phyloP scores from a whole-genome alignment of 2,113 vertebrate species.

The Centropus bengalensis region DNA sequence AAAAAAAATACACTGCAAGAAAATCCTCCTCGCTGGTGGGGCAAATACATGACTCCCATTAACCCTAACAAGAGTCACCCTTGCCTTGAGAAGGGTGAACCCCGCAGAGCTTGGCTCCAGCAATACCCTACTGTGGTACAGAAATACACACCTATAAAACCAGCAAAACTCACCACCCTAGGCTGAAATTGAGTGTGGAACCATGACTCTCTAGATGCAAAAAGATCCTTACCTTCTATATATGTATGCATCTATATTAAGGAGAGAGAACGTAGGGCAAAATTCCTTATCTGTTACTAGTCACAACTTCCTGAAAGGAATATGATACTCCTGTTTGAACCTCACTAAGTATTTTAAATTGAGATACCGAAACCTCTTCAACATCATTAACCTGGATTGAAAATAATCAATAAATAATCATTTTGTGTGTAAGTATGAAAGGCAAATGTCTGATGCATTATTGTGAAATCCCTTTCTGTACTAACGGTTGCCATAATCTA shows the following conservation, averaged over 20 bases:
- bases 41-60: not conserved
- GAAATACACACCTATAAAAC: not conserved
- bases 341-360: not conserved
- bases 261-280: not conserved
- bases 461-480: conserved; percentile 61
- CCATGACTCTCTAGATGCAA: not conserved
- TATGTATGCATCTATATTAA: not conserved
- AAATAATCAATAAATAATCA: conserved; percentile 73
- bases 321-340: not conserved
- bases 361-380: conserved; percentile 50
- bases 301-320: conserved; percentile 16
- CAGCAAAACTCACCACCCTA: not conserved
- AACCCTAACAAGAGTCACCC: not conserved
- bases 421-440: conserved; percentile 59
- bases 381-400: conserved; percentile 46
- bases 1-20: not conserved
- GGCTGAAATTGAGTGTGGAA: not conserved
- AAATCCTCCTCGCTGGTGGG: not conserved
- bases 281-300: not conserved
- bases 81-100: not conserved
- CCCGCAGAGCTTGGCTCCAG: not conserved
- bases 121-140: not conserved
- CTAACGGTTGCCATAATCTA: conserved; percentile 64
- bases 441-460: conserved; percentile 60
- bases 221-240: not conserved